phyloP scores from a whole-genome alignment of 1,140 invertebrate species.

The Papilio polytes region DNA sequence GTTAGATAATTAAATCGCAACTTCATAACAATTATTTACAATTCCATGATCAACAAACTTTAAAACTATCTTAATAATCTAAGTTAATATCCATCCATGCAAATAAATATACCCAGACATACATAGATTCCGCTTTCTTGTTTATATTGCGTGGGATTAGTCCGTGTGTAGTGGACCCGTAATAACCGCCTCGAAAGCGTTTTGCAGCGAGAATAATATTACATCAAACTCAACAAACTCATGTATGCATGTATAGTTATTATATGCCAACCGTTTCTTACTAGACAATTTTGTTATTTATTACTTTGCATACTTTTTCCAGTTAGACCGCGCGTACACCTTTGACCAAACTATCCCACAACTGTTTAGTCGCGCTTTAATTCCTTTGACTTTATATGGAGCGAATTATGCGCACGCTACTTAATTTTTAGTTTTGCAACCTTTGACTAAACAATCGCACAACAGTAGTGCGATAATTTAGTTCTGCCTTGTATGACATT shows the following conservation, averaged over 20 bases:
- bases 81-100: slow-evolving; percentile 15
- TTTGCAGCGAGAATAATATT: slow-evolving; percentile 60
- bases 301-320: background rate
- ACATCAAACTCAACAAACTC: slow-evolving; percentile 37
- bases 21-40: background rate
- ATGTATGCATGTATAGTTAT: slow-evolving; percentile 22
- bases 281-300: background rate
- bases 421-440: too few species aligned
- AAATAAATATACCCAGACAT: slow-evolving; percentile 28
- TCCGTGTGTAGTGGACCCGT: slow-evolving; percentile 60
- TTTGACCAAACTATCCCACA: too few species aligned
- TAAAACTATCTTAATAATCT: slow-evolving; percentile 18
- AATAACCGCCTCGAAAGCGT: slow-evolving; percentile 65
- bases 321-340: too few species aligned
- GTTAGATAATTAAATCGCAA: background rate
- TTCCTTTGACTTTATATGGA: too few species aligned
- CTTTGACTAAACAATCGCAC: too few species aligned
- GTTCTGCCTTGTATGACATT: background rate
- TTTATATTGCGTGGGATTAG: slow-evolving; percentile 66
- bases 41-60: background rate
- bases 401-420: too few species aligned
- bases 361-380: too few species aligned
- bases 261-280: background rate
- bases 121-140: slow-evolving; percentile 45
- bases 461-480: too few species aligned